phyloP scores from a whole-genome alignment of 2,888 invertebrate genomes.

The Pasiphila rectangulata region DNA sequence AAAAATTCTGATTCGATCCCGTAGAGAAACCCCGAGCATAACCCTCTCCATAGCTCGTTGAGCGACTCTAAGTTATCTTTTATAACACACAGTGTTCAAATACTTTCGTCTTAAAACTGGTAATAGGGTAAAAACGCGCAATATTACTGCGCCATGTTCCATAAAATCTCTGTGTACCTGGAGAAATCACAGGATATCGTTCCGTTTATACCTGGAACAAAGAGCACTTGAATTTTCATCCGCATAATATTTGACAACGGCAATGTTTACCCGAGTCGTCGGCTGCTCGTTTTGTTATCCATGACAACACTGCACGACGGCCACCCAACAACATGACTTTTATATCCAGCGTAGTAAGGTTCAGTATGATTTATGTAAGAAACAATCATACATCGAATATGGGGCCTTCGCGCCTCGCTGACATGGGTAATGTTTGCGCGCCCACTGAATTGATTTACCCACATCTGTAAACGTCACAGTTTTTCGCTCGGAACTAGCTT shows the following conservation, averaged over 20 bases:
- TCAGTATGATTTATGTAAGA: conserved; percentile 54
- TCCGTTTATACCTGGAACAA: conserved; percentile 45
- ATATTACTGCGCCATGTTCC: no score
- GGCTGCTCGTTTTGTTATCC: conserved; percentile 61
- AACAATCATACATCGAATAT: conserved; percentile 55
- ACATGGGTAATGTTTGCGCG: conserved; percentile 68
- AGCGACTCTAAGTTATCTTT: no score
- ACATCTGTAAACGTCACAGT: conserved; percentile 69
- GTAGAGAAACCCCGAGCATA: no score
- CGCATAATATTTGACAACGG: conserved; percentile 68
- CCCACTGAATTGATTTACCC: conserved; percentile 69
- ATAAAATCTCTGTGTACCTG: background rate
- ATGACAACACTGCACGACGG: conserved; percentile 59
- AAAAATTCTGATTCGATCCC: no score
- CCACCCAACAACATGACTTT: conserved; percentile 41
- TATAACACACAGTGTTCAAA: no score
- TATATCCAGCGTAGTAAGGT: conserved; percentile 59
- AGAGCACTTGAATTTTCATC: conserved; percentile 65
- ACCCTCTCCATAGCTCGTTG: no score
- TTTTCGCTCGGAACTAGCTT: conserved; percentile 51
- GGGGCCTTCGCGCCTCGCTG: conserved; percentile 49
- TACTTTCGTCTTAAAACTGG: no score
- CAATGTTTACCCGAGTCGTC: conserved; percentile 63
- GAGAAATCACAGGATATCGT: conserved; percentile 31
- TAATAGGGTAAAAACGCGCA: no score